Evolutionary conservation across 2,113 vertebrate species (phyloP).

Genomic region (Brachyhypopomus occidentalis): DNA sequence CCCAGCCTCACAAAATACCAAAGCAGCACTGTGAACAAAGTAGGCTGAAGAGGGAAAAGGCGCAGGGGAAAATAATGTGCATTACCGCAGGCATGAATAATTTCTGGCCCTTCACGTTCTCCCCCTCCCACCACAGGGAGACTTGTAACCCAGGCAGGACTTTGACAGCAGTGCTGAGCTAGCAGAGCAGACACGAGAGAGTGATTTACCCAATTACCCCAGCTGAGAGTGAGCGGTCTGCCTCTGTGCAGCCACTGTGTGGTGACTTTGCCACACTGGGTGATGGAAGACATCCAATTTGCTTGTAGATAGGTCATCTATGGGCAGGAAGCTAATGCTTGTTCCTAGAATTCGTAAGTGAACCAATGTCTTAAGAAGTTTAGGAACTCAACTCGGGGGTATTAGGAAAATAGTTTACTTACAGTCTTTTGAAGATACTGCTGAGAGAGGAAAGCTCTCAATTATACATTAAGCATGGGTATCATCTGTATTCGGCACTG

Average conservation of each 20-base stretch:
- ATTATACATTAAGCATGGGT: background rate
- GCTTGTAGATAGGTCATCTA: background rate
- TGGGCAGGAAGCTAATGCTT: background rate
- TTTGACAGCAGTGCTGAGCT: slow-evolving; percentile 5
- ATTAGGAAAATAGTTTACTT: too few relatives aligned
- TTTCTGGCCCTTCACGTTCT: background rate
- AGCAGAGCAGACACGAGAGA: slow-evolving; percentile 14
- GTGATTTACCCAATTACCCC: background rate
- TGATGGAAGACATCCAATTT: slow-evolving; percentile 13
- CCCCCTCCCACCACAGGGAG: background rate
- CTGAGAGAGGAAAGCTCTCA: too few relatives aligned
- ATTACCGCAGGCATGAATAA: slow-evolving; percentile 30
- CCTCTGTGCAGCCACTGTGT: background rate
- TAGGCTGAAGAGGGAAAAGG: slow-evolving; percentile 1
- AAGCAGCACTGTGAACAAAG: background rate
- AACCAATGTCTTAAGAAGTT: too few relatives aligned
- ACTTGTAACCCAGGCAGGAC: background rate
- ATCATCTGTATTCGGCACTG: too few relatives aligned
- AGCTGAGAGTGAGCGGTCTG: slow-evolving; percentile 9
- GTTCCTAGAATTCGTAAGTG: too few relatives aligned
- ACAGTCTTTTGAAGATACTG: too few relatives aligned
- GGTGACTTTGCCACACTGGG: background rate
- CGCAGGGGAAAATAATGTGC: background rate
- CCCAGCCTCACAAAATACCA: background rate
- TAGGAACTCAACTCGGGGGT: too few relatives aligned